Conservation (phyloP, 1,140 invertebrate genomes). For the Physella acuta region DNA sequence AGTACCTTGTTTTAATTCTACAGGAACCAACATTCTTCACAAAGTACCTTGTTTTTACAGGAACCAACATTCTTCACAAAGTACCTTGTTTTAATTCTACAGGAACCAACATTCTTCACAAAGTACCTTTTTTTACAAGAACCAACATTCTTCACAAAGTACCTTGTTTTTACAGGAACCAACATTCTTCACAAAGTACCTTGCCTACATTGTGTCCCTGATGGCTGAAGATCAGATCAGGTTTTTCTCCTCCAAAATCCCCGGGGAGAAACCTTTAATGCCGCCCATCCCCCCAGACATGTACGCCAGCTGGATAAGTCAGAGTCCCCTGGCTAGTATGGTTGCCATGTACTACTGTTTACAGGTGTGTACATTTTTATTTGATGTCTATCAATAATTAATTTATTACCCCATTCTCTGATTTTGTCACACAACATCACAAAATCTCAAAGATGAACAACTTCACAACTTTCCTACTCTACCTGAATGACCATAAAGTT, state of each 20-base stretch:
- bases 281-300: constrained; percentile 64
- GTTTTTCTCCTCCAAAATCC: constrained; percentile 79
- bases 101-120: too few relatives aligned
- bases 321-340: constrained; percentile 75
- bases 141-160: constrained; percentile 89
- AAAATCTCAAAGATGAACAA: too few relatives aligned
- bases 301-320: constrained; percentile 45
- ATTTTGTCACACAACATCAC: too few relatives aligned
- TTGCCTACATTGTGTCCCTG: constrained; percentile 89
- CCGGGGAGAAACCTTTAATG: constrained; percentile 62
- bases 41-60: constrained; percentile 76
- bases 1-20: too few relatives aligned
- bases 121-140: constrained; percentile 67
- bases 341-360: constrained; percentile 79
- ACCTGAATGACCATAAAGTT: too few relatives aligned
- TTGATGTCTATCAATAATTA: too few relatives aligned
- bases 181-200: constrained; percentile 90
- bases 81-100: constrained; percentile 82
- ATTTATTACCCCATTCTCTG: too few relatives aligned
- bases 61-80: constrained; percentile 91
- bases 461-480: too few relatives aligned
- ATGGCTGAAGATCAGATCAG: constrained; percentile 97
- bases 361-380: constrained; percentile 8
- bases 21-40: constrained; percentile 86
- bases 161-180: constrained; percentile 75